These are phyloP conservation scores for Laticauda laticaudata DNA, from an alignment of 2,113 vertebrate genomes.

Conservation along the genomic window DNA sequence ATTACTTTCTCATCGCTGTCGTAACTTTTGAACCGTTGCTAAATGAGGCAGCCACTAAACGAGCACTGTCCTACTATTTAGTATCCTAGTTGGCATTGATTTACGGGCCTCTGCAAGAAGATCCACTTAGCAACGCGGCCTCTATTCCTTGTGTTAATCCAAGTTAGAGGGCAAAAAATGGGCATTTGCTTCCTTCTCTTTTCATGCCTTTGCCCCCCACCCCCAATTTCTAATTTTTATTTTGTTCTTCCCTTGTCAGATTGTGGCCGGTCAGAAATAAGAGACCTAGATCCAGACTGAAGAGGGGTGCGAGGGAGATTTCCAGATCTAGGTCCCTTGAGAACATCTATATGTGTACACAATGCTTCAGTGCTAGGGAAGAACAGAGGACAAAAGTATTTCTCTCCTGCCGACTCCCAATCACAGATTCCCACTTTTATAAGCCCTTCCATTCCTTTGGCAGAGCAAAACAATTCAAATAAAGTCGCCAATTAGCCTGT, in stretches of 20 bases:
- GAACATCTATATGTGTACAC: not conserved
- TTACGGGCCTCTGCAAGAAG: not conserved
- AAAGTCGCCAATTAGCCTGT: too few species aligned
- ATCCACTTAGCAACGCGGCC: not conserved
- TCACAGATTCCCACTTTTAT: not conserved
- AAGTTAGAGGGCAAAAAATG: not conserved
- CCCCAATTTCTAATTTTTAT: not conserved
- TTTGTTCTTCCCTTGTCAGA: not conserved
- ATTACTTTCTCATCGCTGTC: not conserved
- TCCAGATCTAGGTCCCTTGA: not conserved
- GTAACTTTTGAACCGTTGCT: not conserved
- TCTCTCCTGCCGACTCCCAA: not conserved
- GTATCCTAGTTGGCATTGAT: not conserved
- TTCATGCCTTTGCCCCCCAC: not conserved
- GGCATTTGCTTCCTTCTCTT: not conserved
- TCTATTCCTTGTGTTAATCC: not conserved
- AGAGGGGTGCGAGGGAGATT: not conserved
- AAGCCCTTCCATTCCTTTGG: not conserved
- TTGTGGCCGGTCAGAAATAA: not conserved
- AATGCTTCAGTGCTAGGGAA: not conserved
- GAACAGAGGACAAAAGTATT: not conserved
- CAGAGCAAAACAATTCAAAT: not conserved
- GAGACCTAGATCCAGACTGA: not conserved
- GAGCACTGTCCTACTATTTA: not conserved
- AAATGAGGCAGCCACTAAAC: not conserved